phyloP scores from a whole-genome alignment of 2,888 invertebrate species.

The Diaprepes abbreviatus region DNA sequence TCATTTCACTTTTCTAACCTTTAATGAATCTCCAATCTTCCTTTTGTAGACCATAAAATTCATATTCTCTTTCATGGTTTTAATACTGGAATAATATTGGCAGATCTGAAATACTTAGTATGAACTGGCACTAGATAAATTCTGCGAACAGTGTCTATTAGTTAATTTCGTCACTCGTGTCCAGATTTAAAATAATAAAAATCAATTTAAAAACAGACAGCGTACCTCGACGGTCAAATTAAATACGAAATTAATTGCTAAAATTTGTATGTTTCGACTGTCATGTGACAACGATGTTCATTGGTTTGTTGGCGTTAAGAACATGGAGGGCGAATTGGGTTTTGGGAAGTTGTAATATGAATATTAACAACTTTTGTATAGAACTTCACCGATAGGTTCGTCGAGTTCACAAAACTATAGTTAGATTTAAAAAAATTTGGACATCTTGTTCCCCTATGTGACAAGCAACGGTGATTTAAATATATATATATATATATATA shows the following conservation, averaged over 20 bases:
- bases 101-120: background rate
- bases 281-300: background rate
- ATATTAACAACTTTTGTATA: background rate
- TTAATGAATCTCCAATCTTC: too few relatives aligned
- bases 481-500: too few relatives aligned
- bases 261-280: slow-evolving; percentile 23
- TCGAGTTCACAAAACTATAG: too few relatives aligned
- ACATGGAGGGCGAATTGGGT: background rate
- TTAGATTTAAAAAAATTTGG: too few relatives aligned
- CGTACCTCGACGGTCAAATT: background rate
- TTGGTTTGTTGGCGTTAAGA: background rate
- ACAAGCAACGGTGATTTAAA: too few relatives aligned
- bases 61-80: too few relatives aligned
- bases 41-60: too few relatives aligned
- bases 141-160: background rate
- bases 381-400: too few relatives aligned
- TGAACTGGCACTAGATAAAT: too few relatives aligned
- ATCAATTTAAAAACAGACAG: slow-evolving; percentile 10
- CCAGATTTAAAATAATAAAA: slow-evolving; percentile 13
- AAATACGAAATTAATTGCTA: slow-evolving; percentile 28
- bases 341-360: background rate
- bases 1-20: too few relatives aligned
- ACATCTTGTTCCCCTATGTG: too few relatives aligned
- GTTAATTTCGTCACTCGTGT: background rate
- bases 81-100: background rate